Base-by-base conservation (phyloP, 2,113 vertebrate species). In the Rhinolophus ferrumequinum region DNA sequence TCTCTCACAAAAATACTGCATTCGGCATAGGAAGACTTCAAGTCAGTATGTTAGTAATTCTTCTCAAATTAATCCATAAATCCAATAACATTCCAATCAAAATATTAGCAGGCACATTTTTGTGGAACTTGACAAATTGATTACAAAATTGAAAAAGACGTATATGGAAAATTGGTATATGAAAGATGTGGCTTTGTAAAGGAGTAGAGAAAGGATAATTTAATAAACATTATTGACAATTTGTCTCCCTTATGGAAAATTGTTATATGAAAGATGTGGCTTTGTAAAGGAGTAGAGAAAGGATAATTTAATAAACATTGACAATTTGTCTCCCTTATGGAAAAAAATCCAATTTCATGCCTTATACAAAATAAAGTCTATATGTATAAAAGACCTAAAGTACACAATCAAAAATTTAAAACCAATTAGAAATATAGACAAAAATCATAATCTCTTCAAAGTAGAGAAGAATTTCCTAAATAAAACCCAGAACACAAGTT, bases 331-430 rank as follows among this genome's bases (percentile, higher is more conserved):
- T 82, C 10, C 18, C 60, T 76, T 82, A 88, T 56, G 6, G 30
- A 8, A 85, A 73, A 73, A 13, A 50, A 50, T 38, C 16, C 47
- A 73, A 58, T 58, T 56, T 19, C 30, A 33, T 56, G 75, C 24
- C 16, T 81, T 92, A 81, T 73, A 67, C 22, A 94, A 35, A 81
- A 66, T 81, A 82, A 92, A 95, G 15, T 83, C 62, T 70, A 77
- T 28, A 69, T 83, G 8, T 92, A 95, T n/a, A 75, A 73, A 80
- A 60, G 35, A 67, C 10, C 8, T 30, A 91, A 81, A 44, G 1
- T 10, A 77, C 30, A 77, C 12, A 69, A 83, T 28, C 14, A 83
- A 80, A 86, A 87, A 38, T 9, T 79, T 54, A 80, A 95, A 80
- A 70, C 8, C 13, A 81, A 67, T 58, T 56, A 67, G 67, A 69